These are phyloP conservation scores for Dynastes hyllus DNA, from an alignment of 2,888 invertebrate genomes.

Conservation along the genomic window DNA sequence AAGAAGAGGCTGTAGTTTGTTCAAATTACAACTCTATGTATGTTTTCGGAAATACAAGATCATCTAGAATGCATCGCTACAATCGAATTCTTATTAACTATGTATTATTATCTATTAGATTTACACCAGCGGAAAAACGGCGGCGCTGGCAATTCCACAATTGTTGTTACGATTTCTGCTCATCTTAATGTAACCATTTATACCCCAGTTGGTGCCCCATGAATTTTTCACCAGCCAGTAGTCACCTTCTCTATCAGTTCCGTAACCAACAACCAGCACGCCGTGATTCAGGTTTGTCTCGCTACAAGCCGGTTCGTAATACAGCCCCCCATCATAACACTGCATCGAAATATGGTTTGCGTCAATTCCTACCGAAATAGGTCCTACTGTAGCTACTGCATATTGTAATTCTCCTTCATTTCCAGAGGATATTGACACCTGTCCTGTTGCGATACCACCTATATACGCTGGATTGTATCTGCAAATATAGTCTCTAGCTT, in stretches of 20 bases:
- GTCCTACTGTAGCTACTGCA: conserved; percentile 90
- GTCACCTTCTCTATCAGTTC: conserved; percentile 74
- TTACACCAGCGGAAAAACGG: conserved; percentile 89
- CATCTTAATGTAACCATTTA: conserved; percentile 62
- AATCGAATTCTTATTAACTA: no score
- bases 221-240: conserved; percentile 84
- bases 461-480: conserved; percentile 55
- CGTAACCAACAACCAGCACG: conserved; percentile 89
- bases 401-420: conserved; percentile 83
- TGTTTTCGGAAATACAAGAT: no score
- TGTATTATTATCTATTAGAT: no score
- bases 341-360: conserved; percentile 90
- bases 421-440: conserved; percentile 81
- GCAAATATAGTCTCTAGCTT: conserved; percentile 59
- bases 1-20: no score
- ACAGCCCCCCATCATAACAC: conserved; percentile 87
- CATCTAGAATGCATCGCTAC: no score
- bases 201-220: conserved; percentile 71
- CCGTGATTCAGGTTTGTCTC: conserved; percentile 86
- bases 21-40: no score
- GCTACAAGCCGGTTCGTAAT: conserved; percentile 85
- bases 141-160: conserved; percentile 87
- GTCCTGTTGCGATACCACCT: conserved; percentile 72
- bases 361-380: conserved; percentile 92
- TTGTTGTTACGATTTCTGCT: conserved; percentile 75